These are phyloP conservation scores for Yponomeuta sedellus DNA, from an alignment of 2,888 invertebrate genomes.

Conservation along the genomic window DNA sequence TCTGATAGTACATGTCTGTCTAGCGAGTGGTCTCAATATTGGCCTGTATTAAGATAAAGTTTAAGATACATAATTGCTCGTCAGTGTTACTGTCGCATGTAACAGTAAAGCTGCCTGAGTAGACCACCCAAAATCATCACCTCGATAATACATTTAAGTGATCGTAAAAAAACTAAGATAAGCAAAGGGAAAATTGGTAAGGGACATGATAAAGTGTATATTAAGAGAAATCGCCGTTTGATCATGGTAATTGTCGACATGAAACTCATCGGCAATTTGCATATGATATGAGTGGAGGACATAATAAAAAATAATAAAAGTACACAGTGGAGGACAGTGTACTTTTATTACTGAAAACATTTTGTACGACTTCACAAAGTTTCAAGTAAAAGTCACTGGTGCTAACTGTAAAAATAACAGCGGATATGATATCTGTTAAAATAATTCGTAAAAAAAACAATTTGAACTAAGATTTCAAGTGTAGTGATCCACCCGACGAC, in stretches of 20 bases:
- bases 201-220: slow-evolving; percentile 45
- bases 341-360: neutral
- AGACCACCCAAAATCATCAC: slow-evolving; percentile 76
- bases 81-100: neutral
- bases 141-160: slow-evolving; percentile 44
- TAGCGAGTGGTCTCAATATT: neutral
- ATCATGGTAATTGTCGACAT: slow-evolving; percentile 49
- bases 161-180: slow-evolving; percentile 56
- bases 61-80: neutral
- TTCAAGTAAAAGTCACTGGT: too few species aligned
- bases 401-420: too few species aligned
- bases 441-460: too few species aligned
- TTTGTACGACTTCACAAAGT: neutral
- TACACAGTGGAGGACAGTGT: too few species aligned
- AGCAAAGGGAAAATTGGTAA: slow-evolving; percentile 42
- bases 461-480: too few species aligned
- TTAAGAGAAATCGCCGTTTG: slow-evolving; percentile 48
- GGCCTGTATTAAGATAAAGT: neutral
- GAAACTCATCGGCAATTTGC: slow-evolving; percentile 55
- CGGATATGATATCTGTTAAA: too few species aligned
- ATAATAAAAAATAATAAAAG: too few species aligned
- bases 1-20: slow-evolving; percentile 41
- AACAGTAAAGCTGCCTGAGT: neutral
- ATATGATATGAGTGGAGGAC: slow-evolving; percentile 64
- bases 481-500: too few species aligned